Evolutionary conservation across 2,113 vertebrate species (phyloP).

Genomic region (Echinops telfairi): DNA sequence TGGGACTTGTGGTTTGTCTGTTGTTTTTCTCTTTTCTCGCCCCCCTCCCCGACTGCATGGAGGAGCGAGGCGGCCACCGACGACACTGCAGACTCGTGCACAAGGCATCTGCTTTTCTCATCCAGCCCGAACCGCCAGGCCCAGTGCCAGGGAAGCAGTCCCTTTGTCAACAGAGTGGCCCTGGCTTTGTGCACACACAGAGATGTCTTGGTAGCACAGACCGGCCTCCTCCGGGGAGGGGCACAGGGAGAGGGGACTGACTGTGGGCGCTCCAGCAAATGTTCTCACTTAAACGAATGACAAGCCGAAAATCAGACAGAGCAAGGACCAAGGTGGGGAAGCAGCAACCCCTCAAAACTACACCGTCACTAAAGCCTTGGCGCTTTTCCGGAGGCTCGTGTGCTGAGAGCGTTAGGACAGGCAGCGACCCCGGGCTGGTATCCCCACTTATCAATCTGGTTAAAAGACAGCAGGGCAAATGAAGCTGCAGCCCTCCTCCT

Average conservation of each 20-base stretch:
- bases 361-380: conserved; percentile 64
- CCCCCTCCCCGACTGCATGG: not conserved
- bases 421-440: not conserved
- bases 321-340: conserved; percentile 16
- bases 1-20: not conserved
- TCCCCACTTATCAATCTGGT: conserved; percentile 77
- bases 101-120: not conserved
- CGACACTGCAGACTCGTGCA: not conserved
- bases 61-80: conserved; percentile 27
- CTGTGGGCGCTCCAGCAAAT: conserved; percentile 8
- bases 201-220: conserved; percentile 9
- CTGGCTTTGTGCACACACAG: conserved; percentile 52
- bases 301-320: not conserved
- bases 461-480: conserved; percentile 73
- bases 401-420: not conserved
- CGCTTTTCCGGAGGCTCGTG: not conserved
- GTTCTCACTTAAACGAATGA: conserved; percentile 57
- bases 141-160: not conserved
- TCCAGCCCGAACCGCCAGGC: conserved; percentile 61
- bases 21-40: not conserved
- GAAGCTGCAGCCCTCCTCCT: conserved; percentile 62
- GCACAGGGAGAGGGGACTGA: not conserved
- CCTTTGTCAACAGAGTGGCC: conserved; percentile 50
- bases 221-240: not conserved
- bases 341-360: conserved; percentile 37